Evolutionary conservation across 2,888 invertebrate species (phyloP).

Genomic region (Spicauda simplicius): DNA sequence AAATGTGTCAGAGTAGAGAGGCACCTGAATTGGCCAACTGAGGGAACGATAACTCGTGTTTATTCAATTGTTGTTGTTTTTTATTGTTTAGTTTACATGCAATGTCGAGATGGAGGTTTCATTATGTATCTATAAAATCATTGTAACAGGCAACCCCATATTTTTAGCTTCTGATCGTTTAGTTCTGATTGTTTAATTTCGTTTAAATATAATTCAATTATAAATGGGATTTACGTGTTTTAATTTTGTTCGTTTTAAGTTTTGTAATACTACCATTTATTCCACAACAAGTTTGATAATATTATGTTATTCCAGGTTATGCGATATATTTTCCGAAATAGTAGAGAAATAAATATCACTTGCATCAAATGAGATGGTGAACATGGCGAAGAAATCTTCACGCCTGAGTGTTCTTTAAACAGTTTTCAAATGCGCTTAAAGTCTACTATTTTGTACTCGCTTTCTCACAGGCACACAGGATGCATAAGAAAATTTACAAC

Average conservation of each 20-base stretch:
- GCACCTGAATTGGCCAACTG: conserved; percentile 72
- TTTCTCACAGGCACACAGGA: too few relatives aligned
- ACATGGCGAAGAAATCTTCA: too few relatives aligned
- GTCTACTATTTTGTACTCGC: too few relatives aligned
- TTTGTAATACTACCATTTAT: too few relatives aligned
- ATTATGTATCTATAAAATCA: conserved; percentile 51
- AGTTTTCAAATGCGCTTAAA: too few relatives aligned
- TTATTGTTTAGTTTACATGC: conserved; percentile 68
- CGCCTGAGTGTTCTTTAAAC: too few relatives aligned
- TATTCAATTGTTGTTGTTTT: conserved; percentile 65
- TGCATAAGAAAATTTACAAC: too few relatives aligned
- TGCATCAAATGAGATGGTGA: too few relatives aligned
- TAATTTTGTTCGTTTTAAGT: not conserved
- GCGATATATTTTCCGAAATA: too few relatives aligned
- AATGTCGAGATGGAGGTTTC: conserved; percentile 64
- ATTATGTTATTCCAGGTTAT: too few relatives aligned
- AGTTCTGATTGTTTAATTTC: conserved; percentile 79
- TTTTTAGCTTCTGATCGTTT: conserved; percentile 75
- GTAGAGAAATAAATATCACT: too few relatives aligned
- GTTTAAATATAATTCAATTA: conserved; percentile 79
- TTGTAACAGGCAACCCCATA: conserved; percentile 66
- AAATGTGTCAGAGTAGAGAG: conserved; percentile 68
- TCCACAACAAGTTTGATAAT: too few relatives aligned
- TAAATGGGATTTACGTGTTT: conserved; percentile 45
- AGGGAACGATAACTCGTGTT: conserved; percentile 69